phyloP scores from a whole-genome alignment of 23 tunicate species.

The Aplidium turbinatum region DNA sequence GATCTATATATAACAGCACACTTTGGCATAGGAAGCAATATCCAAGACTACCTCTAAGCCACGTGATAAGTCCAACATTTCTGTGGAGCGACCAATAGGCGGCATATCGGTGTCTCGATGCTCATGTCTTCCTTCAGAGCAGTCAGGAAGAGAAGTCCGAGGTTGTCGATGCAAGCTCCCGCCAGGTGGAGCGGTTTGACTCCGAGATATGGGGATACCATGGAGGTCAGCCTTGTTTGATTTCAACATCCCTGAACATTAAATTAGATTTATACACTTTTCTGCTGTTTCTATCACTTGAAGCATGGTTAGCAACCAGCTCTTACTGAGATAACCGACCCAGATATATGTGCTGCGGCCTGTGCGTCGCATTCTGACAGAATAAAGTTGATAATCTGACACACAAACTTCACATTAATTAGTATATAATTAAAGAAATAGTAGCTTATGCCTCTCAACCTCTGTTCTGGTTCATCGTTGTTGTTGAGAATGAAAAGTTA shows the following conservation, averaged over 20 bases:
- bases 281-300: too few relatives aligned
- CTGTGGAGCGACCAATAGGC: constrained; percentile 51
- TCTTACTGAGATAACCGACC: too few relatives aligned
- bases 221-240: constrained; percentile 1
- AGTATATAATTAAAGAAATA: too few relatives aligned
- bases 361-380: too few relatives aligned
- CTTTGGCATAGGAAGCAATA: neutral
- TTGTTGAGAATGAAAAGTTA: too few relatives aligned
- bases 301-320: too few relatives aligned
- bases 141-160: neutral
- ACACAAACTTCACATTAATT: too few relatives aligned
- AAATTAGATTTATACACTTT: too few relatives aligned
- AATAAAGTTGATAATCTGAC: too few relatives aligned
- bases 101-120: constrained; percentile 5
- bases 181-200: constrained; percentile 12
- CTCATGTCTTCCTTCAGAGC: neutral
- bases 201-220: neutral
- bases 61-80: constrained; percentile 64
- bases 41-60: constrained; percentile 44
- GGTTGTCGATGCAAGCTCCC: neutral
- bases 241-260: constrained; percentile 11
- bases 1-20: neutral
- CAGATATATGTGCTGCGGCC: too few relatives aligned
- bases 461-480: too few relatives aligned
- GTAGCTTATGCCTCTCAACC: too few relatives aligned